phyloP scores from a whole-genome alignment of 2,888 invertebrate species.

The Mythimna vitellina region DNA sequence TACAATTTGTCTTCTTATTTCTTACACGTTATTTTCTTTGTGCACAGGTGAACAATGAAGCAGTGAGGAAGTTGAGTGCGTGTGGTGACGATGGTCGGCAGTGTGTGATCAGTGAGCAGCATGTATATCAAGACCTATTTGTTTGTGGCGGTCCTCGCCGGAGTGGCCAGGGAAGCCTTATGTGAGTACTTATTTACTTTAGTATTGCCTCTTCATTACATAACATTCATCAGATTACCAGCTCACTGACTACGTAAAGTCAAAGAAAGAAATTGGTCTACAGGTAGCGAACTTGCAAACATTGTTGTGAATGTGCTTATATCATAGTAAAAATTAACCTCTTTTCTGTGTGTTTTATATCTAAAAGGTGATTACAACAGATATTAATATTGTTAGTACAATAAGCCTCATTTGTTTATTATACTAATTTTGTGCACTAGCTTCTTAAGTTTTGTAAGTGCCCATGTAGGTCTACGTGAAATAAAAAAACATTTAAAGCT shows the following conservation, averaged over 20 bases:
- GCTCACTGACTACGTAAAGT: not conserved
- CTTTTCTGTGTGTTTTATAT: too few species aligned
- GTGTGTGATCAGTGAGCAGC: slow-evolving; percentile 49
- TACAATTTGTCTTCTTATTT: not conserved
- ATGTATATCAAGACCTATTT: slow-evolving; percentile 51
- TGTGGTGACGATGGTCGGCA: slow-evolving; percentile 54
- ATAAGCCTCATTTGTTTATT: too few species aligned
- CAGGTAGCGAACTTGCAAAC: too few species aligned
- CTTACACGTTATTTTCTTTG: slow-evolving; percentile 2
- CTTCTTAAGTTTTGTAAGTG: too few species aligned
- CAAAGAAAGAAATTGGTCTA: not conserved
- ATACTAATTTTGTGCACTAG: too few species aligned
- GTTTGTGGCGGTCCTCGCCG: slow-evolving; percentile 37
- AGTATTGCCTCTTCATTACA: too few species aligned
- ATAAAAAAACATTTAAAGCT: too few species aligned
- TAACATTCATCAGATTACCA: too few species aligned
- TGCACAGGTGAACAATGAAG: slow-evolving; percentile 50
- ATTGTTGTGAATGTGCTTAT: too few species aligned
- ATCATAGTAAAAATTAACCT: not conserved
- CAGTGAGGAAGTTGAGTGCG: slow-evolving; percentile 54
- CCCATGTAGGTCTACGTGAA: too few species aligned
- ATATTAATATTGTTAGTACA: too few species aligned
- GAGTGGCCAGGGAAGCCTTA: slow-evolving; percentile 26
- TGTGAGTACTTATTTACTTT: slow-evolving; percentile 46
- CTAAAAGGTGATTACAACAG: too few species aligned